These are phyloP conservation scores for Lates japonicus DNA, from an alignment of 2,797 vertebrate genomes.

Conservation along the genomic window DNA sequence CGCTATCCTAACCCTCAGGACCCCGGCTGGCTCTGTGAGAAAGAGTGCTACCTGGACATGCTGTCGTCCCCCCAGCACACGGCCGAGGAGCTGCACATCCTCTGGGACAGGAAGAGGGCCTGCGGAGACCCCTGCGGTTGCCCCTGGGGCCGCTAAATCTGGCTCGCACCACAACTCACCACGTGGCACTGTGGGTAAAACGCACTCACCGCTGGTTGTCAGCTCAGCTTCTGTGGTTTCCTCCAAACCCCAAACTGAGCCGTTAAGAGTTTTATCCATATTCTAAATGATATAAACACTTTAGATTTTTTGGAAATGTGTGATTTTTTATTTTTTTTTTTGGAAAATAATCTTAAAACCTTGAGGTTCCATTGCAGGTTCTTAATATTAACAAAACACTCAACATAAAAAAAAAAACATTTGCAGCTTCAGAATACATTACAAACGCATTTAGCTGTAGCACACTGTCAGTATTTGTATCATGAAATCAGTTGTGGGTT, in stretches of 20 bases:
- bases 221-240: constrained; percentile 37
- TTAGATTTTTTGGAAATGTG: constrained; percentile 25
- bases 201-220: constrained; percentile 31
- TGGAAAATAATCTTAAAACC: constrained; percentile 18
- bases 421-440: constrained; percentile 41
- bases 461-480: constrained; percentile 43
- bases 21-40: constrained; percentile 95
- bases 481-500: constrained; percentile 24
- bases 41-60: constrained; percentile 94
- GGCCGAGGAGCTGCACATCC: constrained; percentile 87
- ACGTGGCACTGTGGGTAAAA: constrained; percentile 58
- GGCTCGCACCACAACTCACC: constrained; percentile 13
- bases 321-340: not conserved
- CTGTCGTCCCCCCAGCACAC: constrained; percentile 96
- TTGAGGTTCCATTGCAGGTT: constrained; percentile 31
- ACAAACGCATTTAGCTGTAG: constrained; percentile 46
- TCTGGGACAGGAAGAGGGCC: constrained; percentile 90
- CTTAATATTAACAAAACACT: constrained; percentile 34
- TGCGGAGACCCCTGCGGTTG: constrained; percentile 95
- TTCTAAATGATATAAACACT: constrained; percentile 7
- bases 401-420: constrained; percentile 39
- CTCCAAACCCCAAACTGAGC: constrained; percentile 40
- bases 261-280: constrained; percentile 16
- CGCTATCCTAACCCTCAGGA: constrained; percentile 84
- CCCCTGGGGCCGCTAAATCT: constrained; percentile 77